Conservation (phyloP, 2,113 vertebrate genomes). For the Procapra przewalskii region DNA sequence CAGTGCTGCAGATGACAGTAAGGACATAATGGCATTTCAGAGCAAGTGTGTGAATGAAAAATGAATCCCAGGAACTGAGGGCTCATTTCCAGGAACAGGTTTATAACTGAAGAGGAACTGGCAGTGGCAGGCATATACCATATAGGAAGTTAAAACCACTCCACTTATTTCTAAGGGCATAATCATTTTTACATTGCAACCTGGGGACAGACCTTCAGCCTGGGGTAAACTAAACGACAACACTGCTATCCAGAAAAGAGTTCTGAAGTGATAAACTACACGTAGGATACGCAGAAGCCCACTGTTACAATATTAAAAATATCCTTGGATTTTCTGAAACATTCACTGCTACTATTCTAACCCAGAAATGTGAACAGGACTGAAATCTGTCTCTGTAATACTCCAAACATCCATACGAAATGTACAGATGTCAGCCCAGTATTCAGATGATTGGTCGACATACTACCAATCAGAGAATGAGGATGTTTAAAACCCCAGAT, state of each 20-base stretch:
- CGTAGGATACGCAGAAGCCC: neutral
- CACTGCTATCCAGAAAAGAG: neutral
- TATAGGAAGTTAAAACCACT: neutral
- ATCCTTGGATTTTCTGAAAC: neutral
- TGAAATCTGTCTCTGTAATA: neutral
- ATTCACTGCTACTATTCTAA: no score
- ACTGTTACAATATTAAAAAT: fast-evolving
- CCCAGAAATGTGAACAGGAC: neutral
- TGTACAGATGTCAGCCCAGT: fast-evolving
- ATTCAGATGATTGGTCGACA: fast-evolving
- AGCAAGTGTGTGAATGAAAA: neutral
- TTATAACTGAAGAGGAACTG: neutral
- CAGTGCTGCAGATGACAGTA: fast-evolving
- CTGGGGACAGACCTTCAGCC: neutral
- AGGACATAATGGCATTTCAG: no score
- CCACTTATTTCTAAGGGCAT: neutral
- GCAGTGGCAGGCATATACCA: no score
- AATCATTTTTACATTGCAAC: fast-evolving
- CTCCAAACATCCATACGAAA: fast-evolving
- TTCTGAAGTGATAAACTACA: neutral
- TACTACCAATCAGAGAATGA: fast-evolving
- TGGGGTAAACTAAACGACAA: neutral
- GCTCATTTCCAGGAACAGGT: neutral
- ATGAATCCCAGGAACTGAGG: neutral
- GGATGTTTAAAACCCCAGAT: neutral